A percentile compares a stretch with the other conserved stretches of the same genome.
phyloP scores from a whole-genome alignment of 64 coral and sea anemone genomes.

The Catalaphyllia jardinei region DNA sequence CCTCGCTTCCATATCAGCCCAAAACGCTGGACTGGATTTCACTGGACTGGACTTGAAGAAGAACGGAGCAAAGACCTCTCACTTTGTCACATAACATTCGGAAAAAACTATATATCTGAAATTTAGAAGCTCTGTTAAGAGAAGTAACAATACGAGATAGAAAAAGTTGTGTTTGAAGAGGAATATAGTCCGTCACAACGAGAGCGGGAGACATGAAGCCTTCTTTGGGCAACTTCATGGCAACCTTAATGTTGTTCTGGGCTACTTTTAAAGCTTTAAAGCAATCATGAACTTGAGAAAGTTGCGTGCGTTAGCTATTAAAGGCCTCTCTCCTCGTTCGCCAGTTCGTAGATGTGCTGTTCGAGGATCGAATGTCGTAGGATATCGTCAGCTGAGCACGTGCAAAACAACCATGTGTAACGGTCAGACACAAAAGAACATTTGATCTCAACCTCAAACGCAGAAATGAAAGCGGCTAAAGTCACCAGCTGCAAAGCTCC shows the following conservation, averaged over 20 bases:
- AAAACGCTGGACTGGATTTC: not conserved
- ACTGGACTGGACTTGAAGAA: not conserved
- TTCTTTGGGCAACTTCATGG: too few relatives aligned
- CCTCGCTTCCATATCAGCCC: not conserved
- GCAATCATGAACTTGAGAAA: too few relatives aligned
- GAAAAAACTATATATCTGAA: not conserved
- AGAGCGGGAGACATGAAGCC: too few relatives aligned
- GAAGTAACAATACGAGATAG: too few relatives aligned
- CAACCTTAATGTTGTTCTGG: too few relatives aligned
- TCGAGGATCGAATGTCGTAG: not conserved
- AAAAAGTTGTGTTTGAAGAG: too few relatives aligned
- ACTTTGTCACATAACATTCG: not conserved
- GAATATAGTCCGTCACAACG: too few relatives aligned
- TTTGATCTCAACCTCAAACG: not conserved
- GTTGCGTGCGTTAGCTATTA: too few relatives aligned
- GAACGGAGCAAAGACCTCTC: not conserved
- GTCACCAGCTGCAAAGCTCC: not conserved
- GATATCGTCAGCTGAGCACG: conserved; percentile 17
- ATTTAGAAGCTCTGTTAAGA: too few relatives aligned
- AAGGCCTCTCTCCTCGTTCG: not conserved
- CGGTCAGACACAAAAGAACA: conserved; percentile 3
- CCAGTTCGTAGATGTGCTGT: not conserved
- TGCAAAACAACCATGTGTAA: not conserved
- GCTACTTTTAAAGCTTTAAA: too few relatives aligned
- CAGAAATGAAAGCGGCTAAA: conserved; percentile 25